A percentile compares a stretch with the other conserved stretches of the same genome.
Evolutionary conservation across 2,113 vertebrate species (phyloP).

Genomic region (Pseudonaja textilis): DNA sequence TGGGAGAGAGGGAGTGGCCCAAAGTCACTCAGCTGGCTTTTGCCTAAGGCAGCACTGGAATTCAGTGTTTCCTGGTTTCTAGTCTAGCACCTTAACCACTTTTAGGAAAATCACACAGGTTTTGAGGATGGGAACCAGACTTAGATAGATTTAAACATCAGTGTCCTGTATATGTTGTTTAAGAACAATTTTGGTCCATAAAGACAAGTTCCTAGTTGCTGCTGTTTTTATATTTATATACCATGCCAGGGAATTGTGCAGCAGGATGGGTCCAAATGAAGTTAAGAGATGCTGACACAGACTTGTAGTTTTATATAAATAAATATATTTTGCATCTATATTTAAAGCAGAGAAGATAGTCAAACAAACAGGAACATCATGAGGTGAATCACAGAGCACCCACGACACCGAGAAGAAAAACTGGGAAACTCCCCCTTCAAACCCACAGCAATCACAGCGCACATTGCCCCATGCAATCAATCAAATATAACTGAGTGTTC

Average conservation of each 20-base stretch:
- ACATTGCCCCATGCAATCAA: not conserved
- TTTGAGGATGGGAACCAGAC: not conserved
- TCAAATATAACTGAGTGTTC: not conserved
- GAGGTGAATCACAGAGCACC: not conserved
- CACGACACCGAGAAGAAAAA: not conserved
- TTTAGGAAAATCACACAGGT: not conserved
- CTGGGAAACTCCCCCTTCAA: not conserved
- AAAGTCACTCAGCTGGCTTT: not conserved
- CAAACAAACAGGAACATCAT: not conserved
- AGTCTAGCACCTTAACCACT: not conserved
- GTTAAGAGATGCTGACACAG: not conserved
- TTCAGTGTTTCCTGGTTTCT: not conserved
- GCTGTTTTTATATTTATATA: not conserved
- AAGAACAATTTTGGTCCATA: not conserved
- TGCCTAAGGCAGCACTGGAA: not conserved
- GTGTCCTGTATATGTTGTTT: not conserved
- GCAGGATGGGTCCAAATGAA: not conserved
- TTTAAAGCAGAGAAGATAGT: not conserved
- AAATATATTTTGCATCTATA: not conserved
- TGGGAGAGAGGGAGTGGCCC: not conserved
- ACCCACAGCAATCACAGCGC: not conserved
- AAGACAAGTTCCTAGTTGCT: not conserved
- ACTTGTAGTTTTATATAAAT: too few species aligned
- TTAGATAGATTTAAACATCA: not conserved
- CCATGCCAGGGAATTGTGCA: not conserved